Base-by-base conservation (phyloP, 2,797 vertebrate genomes). In the Aselliscus stoliczkanus region DNA sequence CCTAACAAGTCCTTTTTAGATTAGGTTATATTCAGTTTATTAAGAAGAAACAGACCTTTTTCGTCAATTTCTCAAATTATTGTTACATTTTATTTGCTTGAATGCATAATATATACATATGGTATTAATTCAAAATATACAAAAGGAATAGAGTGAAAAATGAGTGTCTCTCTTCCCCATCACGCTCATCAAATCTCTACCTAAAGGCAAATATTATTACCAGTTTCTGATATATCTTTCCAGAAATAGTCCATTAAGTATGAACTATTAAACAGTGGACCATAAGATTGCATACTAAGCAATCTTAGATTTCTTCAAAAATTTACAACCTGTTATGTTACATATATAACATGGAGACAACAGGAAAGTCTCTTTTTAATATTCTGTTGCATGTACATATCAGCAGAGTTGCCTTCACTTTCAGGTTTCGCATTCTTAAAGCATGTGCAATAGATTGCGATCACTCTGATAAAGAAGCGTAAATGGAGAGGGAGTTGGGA, bases 1-100 rank as follows among this genome's bases (percentile, higher is more conserved):
- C 65, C 47, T 73, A 50, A 92, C 90, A 87, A 42, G n/a, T 67
- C 44, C 50, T 87, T 87, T 96, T 90, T 83, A 94, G 58, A 93
- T 90, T 85, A 90, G 90, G 62, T 88, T 92, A 56, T 88, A 47
- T 54, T 69, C 54, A 88, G 69, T 44, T 58, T 81, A 37, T 84
- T 92, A 88, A 85, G 72, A 90, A 92, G 85, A 96, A 90, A 80
- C 13, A 75, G 75, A 88, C 90, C 37, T 96, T 81, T 90, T 88
- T 95, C 72, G 94, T 75, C 54, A 95, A 92, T 75, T 75, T 76
- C 39, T 95, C 56, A 92, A 90, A 86, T 81, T 81, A 69, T 91
- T 92, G 69, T 93, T 95, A 80, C 60, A 58, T 89, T 96, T 89
- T 92, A 75, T 91, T 94, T 89, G 73, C 82, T 88, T 72, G 44